These are phyloP conservation scores for Melitaea cinxia DNA, from an alignment of 1,140 invertebrate genomes.

Conservation along the genomic window DNA sequence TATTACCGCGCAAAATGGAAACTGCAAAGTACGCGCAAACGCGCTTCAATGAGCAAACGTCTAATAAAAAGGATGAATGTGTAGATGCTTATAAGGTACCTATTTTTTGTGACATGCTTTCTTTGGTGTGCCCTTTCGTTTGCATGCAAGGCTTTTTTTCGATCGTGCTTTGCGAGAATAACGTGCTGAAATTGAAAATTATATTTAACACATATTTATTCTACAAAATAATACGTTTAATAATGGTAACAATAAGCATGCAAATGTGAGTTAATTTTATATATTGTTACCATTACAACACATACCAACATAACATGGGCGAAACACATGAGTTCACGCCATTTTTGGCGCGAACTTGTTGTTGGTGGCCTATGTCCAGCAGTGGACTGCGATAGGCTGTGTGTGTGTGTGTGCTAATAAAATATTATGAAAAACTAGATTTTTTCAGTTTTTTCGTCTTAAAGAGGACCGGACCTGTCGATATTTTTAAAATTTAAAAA, in stretches of 20 bases:
- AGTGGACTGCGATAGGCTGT: too few relatives aligned
- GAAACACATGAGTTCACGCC: too few relatives aligned
- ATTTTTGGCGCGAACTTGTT: too few relatives aligned
- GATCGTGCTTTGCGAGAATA: slow-evolving; percentile 65
- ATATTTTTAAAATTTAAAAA: too few relatives aligned
- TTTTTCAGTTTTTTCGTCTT: too few relatives aligned
- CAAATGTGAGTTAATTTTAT: background rate
- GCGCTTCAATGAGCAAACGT: background rate
- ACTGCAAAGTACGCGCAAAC: background rate
- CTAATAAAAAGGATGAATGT: background rate
- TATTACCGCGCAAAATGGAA: background rate
- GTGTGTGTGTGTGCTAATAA: too few relatives aligned
- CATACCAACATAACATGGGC: too few relatives aligned
- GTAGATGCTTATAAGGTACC: slow-evolving; percentile 16
- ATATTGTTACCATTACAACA: too few relatives aligned
- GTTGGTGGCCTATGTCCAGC: too few relatives aligned
- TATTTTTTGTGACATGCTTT: slow-evolving; percentile 69
- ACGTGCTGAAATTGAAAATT: slow-evolving; percentile 65
- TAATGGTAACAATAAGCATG: slow-evolving; percentile 3
- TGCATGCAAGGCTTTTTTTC: slow-evolving; percentile 79
- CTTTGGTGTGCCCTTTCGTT: slow-evolving; percentile 61
- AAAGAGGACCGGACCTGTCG: too few relatives aligned
- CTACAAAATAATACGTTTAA: background rate
- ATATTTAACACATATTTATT: slow-evolving; percentile 4
- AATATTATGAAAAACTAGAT: too few relatives aligned